A percentile compares a stretch with the other conserved stretches of the same genome.
These are phyloP conservation scores for Rhabdornis inornatus DNA, from an alignment of 2,113 vertebrate genomes.

Conservation along the genomic window DNA sequence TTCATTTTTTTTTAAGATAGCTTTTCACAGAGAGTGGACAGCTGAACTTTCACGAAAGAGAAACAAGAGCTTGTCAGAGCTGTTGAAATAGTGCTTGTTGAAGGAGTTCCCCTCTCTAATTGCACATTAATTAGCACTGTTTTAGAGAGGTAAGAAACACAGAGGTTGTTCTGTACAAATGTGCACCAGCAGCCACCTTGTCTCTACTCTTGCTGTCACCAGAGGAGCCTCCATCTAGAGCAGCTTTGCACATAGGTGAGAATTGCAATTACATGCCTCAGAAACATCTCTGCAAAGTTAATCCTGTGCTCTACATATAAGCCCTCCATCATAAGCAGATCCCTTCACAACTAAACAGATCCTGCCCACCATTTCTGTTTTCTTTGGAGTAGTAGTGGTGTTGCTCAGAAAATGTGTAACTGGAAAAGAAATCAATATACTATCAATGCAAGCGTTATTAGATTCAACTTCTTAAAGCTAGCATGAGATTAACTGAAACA, in stretches of 20 bases:
- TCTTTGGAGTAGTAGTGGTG: background rate
- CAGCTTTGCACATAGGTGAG: background rate
- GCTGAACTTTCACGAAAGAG: background rate
- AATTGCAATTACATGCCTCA: background rate
- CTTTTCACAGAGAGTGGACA: background rate
- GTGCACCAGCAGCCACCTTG: background rate
- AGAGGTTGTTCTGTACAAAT: background rate
- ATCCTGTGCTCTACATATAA: background rate
- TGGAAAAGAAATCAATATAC: background rate
- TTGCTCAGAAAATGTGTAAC: background rate
- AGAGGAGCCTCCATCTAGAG: background rate
- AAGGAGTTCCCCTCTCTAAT: background rate
- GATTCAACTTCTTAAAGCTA: conserved; percentile 22
- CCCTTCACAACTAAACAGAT: background rate
- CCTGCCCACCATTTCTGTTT: background rate
- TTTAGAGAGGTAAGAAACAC: background rate
- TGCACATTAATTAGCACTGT: background rate
- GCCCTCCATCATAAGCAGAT: background rate
- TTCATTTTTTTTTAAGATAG: background rate
- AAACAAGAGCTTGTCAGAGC: background rate
- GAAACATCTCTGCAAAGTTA: background rate
- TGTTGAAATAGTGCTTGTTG: background rate
- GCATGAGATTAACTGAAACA: conserved; percentile 46
- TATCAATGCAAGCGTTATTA: background rate
- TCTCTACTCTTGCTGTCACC: background rate